phyloP scores from a whole-genome alignment of 2,797 vertebrate genomes.

The Knipowitschia caucasica region DNA sequence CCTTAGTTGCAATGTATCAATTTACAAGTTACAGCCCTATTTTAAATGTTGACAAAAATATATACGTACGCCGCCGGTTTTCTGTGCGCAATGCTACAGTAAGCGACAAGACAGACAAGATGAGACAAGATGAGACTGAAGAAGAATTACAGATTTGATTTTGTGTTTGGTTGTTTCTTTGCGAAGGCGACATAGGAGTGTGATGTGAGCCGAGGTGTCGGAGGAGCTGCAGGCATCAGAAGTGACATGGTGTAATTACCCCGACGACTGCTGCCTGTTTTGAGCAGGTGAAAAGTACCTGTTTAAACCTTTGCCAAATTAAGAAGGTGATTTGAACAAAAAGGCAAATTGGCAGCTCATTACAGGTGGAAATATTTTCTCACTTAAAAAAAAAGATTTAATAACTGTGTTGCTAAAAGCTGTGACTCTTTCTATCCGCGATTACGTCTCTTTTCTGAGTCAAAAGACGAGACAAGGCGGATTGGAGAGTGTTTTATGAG shows the following conservation, averaged over 20 bases:
- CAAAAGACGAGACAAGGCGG: not conserved
- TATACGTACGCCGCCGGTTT: no score
- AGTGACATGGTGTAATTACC: constrained; percentile 1
- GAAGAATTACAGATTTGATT: not conserved
- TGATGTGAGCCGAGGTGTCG: not conserved
- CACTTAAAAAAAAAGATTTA: not conserved
- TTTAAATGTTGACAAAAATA: no score
- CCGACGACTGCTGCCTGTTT: no score
- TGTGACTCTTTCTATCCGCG: constrained; percentile 4
- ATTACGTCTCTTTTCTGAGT: constrained; percentile 13
- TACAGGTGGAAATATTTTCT: not conserved
- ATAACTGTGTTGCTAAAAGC: constrained; percentile 10
- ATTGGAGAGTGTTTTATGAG: no score
- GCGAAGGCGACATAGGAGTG: not conserved
- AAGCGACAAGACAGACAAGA: no score
- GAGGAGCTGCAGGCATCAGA: not conserved
- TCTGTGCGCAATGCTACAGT: no score
- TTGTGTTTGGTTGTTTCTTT: not conserved
- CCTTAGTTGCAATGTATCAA: no score
- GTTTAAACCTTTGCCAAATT: not conserved
- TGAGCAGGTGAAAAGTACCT: constrained; percentile 1
- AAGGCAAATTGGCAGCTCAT: constrained; percentile 1
- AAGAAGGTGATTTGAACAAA: not conserved
- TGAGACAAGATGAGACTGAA: no score
- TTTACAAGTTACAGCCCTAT: no score